These are phyloP conservation scores for Lochmaea capreae DNA, from an alignment of 2,888 invertebrate genomes.

Conservation along the genomic window DNA sequence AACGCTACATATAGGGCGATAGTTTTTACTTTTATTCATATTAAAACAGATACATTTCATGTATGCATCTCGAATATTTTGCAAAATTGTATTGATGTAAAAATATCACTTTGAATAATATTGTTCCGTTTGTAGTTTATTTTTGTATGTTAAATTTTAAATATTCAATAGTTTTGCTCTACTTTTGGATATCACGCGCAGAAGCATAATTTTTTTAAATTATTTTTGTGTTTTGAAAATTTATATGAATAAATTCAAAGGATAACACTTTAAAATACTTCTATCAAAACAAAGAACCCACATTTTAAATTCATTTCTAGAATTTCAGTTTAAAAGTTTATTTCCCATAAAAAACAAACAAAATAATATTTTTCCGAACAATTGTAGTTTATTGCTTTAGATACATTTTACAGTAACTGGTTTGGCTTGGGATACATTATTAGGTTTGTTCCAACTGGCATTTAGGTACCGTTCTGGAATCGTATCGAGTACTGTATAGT, in stretches of 20 bases:
- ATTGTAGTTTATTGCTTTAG: not conserved
- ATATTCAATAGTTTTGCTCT: not conserved
- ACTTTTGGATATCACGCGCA: not conserved
- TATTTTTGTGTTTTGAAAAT: not conserved
- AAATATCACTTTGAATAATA: not conserved
- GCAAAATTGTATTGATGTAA: not conserved
- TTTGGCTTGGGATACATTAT: no score
- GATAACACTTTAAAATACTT: not conserved
- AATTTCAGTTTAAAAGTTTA: no score
- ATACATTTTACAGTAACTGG: no score
- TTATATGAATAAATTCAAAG: not conserved
- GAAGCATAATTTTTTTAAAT: not conserved
- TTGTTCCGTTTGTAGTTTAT: not conserved
- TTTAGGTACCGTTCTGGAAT: no score
- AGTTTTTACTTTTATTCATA: no score
- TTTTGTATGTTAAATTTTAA: not conserved
- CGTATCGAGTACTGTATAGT: no score
- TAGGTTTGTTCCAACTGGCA: no score
- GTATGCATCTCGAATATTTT: not conserved
- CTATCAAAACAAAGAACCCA: not conserved
- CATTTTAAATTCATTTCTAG: no score
- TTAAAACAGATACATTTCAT: no score
- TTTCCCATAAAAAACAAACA: no score
- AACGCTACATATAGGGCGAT: no score
- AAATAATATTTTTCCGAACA: not conserved